Base-by-base conservation (phyloP, 2,113 vertebrate genomes). In the Oenanthe oenanthe region DNA sequence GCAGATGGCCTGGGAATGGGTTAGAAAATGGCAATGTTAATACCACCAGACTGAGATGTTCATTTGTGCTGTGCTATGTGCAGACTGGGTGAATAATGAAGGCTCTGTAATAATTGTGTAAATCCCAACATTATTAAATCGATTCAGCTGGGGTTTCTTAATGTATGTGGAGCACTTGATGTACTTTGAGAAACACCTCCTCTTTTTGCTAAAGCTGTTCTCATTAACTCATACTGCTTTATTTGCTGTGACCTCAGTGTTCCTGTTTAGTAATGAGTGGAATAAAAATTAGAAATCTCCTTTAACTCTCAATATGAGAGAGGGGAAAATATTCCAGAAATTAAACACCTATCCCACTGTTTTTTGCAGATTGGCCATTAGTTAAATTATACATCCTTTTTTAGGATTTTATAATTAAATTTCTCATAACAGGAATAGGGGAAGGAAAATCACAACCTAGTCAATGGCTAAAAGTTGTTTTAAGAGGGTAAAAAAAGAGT, bases 111-210 rank as follows among this genome's bases (percentile, higher is more conserved):
- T 98, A 98, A 98, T 98, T 98, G 98, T 98, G 97, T 98, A 98
- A 98, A 98, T 98, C 98, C 98, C 98, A 98, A 98, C 98, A 98
- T 98, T 98, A 98, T 98, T 98, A 98, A 98, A 98, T 98, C 58
- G 92, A 98, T 98, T 98, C 98, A 97, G 96, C 97, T 97, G 98
- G 97, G 98, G 95, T 95, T 98, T 98, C 97, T 98, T 98, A 98
- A 98, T 98, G 98, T 98, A 98, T 97, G 98, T 96, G 98, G 98
- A 98, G 97, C 96, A 97, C 97, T 98, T 97, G 96, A 97, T 97
- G 97, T 97, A 97, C 97, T 98, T 97, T 92, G 96, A 97, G 97
- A 97, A 98, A 98, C 97, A 98, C 97, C 97, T 98, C 96, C 95
- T 97, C 97, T 97, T 98, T 96, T 97, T 97, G 95, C 96, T 96